phyloP scores from a whole-genome alignment of 2,888 invertebrate genomes.

The Globia sparganii region DNA sequence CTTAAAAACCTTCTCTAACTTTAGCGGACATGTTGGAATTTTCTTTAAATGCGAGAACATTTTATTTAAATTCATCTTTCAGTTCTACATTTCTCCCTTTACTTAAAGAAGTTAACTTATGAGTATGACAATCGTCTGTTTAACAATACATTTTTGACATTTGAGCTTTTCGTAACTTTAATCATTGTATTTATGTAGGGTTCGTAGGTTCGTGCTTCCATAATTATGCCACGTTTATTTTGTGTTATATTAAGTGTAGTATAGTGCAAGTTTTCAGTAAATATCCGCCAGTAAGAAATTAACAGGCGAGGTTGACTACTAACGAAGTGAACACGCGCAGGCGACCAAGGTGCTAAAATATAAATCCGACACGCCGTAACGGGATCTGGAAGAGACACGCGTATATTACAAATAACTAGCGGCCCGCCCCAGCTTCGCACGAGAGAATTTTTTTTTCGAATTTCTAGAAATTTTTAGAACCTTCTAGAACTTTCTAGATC shows the following conservation, averaged over 20 bases:
- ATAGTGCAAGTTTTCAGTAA: conserved; percentile 27
- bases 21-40: conserved; percentile 11
- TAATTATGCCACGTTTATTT: not conserved
- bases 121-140: not conserved
- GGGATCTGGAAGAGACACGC: conserved; percentile 36
- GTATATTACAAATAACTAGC: conserved; percentile 14
- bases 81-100: not conserved
- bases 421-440: too few species aligned
- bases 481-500: too few species aligned
- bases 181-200: not conserved
- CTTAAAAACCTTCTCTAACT: conserved; percentile 8
- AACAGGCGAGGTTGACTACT: conserved; percentile 58
- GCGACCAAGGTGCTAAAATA: conserved; percentile 68
- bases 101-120: not conserved
- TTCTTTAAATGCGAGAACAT: not conserved
- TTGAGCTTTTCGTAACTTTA: not conserved
- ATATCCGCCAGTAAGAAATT: conserved; percentile 33
- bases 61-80: conserved; percentile 11
- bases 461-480: too few species aligned
- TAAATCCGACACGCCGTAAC: conserved; percentile 42
- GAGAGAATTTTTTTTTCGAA: too few species aligned
- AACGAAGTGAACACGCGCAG: conserved; percentile 68
- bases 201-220: not conserved
- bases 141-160: not conserved
- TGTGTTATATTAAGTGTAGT: not conserved